Percentiles rank a stretch among this genome's conserved stretches.
phyloP scores from a whole-genome alignment of 2,797 vertebrate genomes.

The Leptatherina wallacei region DNA sequence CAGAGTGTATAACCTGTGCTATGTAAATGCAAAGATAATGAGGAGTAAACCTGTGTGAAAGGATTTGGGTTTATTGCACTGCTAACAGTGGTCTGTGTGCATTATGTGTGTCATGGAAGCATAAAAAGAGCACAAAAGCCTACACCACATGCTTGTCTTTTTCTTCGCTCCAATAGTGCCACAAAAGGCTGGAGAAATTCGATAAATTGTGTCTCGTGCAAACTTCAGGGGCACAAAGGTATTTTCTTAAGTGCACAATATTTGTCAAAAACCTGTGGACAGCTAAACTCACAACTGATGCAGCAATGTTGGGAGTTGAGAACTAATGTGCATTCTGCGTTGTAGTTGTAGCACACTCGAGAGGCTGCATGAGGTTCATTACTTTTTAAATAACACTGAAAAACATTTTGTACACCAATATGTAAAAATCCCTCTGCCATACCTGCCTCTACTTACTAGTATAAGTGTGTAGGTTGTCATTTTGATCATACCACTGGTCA shows the following conservation, averaged over 20 bases:
- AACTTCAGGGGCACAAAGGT: background rate
- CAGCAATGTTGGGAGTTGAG: background rate
- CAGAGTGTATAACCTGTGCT: background rate
- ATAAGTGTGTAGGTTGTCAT: too few species aligned
- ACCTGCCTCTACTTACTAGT: background rate
- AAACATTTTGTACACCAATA: background rate
- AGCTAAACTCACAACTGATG: background rate
- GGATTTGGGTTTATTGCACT: conserved; percentile 11
- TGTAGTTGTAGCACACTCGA: conserved; percentile 1
- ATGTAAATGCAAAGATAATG: background rate
- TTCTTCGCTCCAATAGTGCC: background rate
- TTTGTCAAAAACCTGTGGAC: conserved; percentile 10
- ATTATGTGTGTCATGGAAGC: conserved; percentile 1
- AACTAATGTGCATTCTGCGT: background rate
- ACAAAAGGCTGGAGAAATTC: background rate
- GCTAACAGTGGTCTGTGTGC: background rate
- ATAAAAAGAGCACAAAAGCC: background rate
- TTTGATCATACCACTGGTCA: too few species aligned
- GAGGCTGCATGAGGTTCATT: background rate
- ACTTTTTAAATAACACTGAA: too few species aligned
- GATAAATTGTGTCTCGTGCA: background rate
- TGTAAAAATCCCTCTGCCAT: background rate
- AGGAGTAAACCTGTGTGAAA: background rate
- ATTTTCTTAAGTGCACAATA: background rate
- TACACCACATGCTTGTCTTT: background rate